Percentiles rank a stretch among this genome's conserved stretches.
Conservation (phyloP, 2,888 invertebrate species). For the Megalurothrips usitatus region DNA sequence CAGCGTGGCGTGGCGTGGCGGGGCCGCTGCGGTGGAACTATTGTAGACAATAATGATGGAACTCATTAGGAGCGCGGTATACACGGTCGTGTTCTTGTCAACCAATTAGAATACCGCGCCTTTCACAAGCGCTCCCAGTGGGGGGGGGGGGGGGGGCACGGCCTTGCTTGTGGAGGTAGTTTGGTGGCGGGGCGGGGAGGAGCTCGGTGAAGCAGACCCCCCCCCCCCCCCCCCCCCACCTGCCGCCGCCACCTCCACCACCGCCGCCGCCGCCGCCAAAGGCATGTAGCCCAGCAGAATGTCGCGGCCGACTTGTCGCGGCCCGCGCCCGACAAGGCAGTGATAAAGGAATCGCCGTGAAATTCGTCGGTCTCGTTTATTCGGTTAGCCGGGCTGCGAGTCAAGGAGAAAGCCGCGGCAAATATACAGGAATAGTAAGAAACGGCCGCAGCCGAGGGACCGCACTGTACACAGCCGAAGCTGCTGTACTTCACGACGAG, state of each 20-base stretch:
- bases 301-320: no score
- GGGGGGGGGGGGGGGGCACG: not conserved
- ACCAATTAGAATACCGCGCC: conserved; percentile 24
- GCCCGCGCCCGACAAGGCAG: no score
- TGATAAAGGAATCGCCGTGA: no score
- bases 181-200: not conserved
- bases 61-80: not conserved
- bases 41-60: conserved; percentile 26
- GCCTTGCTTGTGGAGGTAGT: not conserved
- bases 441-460: not conserved
- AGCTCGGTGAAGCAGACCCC: not conserved
- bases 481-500: no score
- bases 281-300: no score
- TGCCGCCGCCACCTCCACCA: not conserved
- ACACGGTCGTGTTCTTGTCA: conserved; percentile 1
- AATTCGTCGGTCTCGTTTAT: no score
- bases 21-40: conserved; percentile 8
- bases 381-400: no score
- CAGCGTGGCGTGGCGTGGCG: not conserved
- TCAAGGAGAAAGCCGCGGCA: no score
- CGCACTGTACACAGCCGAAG: no score
- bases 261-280: no score
- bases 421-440: no score
- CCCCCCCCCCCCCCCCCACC: not conserved
- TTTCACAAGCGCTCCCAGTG: conserved; percentile 4